Base-by-base conservation (phyloP, 2,113 vertebrate genomes). In the Etheostoma cragini region DNA sequence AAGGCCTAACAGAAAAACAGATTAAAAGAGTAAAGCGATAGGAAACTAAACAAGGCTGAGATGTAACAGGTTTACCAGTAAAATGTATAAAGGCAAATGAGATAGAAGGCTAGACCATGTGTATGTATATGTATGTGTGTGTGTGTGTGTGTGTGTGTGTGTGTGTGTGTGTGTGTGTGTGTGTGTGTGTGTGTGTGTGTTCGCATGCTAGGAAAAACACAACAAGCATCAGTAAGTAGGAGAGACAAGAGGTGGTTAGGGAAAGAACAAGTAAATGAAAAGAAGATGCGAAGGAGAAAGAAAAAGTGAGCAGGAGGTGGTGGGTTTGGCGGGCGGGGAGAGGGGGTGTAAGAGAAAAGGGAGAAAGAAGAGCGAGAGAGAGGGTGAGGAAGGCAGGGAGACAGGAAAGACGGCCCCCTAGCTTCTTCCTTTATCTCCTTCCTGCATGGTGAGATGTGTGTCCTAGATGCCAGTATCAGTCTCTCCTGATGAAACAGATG, bases 391-490 rank as follows among this genome's bases (percentile, higher is more conserved):
- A 88, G 89, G 86, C 76, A 90, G 89, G 80, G 88, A 91, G 90
- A 92, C 91, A 92, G 91, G 92, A 92, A 91, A 93, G 91, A 93
- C 91, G 76, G 90, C 92, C 93, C 93, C 92, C 90, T 92, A 88
- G 89, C 82, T 90, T 90, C 92, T 91, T 93, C 92, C 92, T 94
- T 94, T 92, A 93, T 93, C 92, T 92, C 91, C 92, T 94, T 94
- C 94, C 94, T 94, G 94, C 89, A 93, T 90, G 91, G 91, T 86
- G 93, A 96, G 94, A 96, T 89, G 90, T 96, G 95, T 96, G 95
- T 97, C 95, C 96, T 96, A 96, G 96, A 96, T 95, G 94, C 93
- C 95, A 96, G 80, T 90, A 95, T 95, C 95, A 96, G 95, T 97
- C 96, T 94, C 94, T 94, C 91, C 92, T 94, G 95, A 95, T 92